These are phyloP conservation scores for Nothobranchius kuhntae DNA, from an alignment of 2,113 vertebrate species.

Conservation along the genomic window DNA sequence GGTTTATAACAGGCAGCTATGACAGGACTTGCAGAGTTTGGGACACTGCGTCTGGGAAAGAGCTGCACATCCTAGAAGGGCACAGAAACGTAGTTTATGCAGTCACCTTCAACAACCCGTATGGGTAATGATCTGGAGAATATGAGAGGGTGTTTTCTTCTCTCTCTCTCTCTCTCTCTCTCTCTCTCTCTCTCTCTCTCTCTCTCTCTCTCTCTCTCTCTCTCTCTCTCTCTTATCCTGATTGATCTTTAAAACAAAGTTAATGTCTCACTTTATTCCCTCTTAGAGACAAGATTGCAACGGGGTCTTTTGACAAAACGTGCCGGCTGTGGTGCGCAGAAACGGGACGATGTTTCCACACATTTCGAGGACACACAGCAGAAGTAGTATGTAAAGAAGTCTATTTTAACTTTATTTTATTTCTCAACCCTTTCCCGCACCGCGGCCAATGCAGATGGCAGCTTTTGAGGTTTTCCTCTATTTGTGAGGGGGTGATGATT, in stretches of 20 bases:
- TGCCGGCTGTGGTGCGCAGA: slow-evolving; percentile 92
- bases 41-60: slow-evolving; percentile 89
- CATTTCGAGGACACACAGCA: slow-evolving; percentile 88
- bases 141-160: not conserved
- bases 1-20: slow-evolving; percentile 97
- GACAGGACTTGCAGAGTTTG: slow-evolving; percentile 95
- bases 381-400: slow-evolving; percentile 87
- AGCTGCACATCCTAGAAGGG: slow-evolving; percentile 84
- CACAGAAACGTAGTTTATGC: slow-evolving; percentile 94
- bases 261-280: slow-evolving; percentile 6
- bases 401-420: not conserved
- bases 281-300: slow-evolving; percentile 93
- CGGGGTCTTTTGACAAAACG: slow-evolving; percentile 96
- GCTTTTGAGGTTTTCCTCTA: too few species aligned
- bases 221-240: not conserved
- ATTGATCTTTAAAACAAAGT: slow-evolving; percentile 11
- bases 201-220: too few species aligned
- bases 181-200: too few species aligned
- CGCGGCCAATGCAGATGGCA: too few species aligned
- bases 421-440: not conserved
- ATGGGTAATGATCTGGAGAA: slow-evolving; percentile 80
- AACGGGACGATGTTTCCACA: slow-evolving; percentile 91
- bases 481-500: too few species aligned
- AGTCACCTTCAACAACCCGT: slow-evolving; percentile 96
- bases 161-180: too few species aligned